A percentile compares a stretch with the other conserved stretches of the same genome.
Conservation (phyloP, 2,888 invertebrate genomes). For the Malachius bipustulatus region DNA sequence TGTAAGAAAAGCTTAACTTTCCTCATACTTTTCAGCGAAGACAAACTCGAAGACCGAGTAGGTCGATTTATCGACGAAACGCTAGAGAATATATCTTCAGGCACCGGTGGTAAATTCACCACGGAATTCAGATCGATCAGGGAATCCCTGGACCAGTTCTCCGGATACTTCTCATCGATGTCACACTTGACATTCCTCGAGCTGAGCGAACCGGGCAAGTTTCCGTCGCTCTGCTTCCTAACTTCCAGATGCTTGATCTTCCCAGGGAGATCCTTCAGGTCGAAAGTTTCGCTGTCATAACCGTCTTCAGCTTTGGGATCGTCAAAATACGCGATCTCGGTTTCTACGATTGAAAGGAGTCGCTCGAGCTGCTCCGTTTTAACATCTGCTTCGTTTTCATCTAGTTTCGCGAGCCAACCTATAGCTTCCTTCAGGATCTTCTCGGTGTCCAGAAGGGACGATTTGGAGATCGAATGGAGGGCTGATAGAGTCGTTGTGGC, state of each 20-base stretch:
- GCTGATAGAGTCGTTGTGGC: constrained; percentile 32
- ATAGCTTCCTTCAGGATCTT: constrained; percentile 25
- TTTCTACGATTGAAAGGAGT: constrained; percentile 31
- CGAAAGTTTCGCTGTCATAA: constrained; percentile 13
- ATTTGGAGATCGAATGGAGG: constrained; percentile 31
- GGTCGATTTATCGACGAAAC: constrained; percentile 32
- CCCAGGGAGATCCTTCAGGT: constrained; percentile 27
- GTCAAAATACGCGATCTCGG: constrained; percentile 30
- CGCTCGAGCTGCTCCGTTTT: constrained; percentile 32
- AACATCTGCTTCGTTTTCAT: background rate
- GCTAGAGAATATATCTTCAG: constrained; percentile 38
- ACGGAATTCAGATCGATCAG: constrained; percentile 36
- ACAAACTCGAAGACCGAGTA: constrained; percentile 35
- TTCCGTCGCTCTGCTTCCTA: constrained; percentile 21
- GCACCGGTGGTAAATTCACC: constrained; percentile 37
- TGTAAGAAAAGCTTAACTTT: constrained; percentile 38
- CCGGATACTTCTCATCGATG: constrained; percentile 39
- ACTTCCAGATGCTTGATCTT: constrained; percentile 32
- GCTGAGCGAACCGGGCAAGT: constrained; percentile 24
- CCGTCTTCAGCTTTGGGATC: constrained; percentile 22
- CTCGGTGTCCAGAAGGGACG: constrained; percentile 31
- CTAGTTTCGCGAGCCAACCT: background rate
- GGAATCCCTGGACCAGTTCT: constrained; percentile 37
- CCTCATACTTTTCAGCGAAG: constrained; percentile 37
- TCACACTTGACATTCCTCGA: constrained; percentile 32